Evolutionary conservation across 2,888 invertebrate species (phyloP), one percentile per base, ranked within the genome.

Genomic region (Pemphredon lugubris): DNA sequence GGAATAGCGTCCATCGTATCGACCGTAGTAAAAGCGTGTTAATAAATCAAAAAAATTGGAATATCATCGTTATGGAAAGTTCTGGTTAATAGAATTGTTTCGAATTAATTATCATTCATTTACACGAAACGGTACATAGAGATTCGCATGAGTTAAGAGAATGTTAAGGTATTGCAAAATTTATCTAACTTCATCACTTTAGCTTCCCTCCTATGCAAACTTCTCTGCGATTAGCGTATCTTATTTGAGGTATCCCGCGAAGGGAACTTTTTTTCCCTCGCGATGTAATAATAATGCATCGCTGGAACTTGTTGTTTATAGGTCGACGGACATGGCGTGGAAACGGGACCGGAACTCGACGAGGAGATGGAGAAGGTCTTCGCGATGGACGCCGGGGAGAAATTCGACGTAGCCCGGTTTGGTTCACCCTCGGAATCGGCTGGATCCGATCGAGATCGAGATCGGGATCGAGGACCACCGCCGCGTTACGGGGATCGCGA

Each of bases 351-450:
- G 82, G 93, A 93, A 82, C 91, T 96, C 91, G 96, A 96, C 91
- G 95, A 95, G 90, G 96, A 96, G 92, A 96, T 96, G 94, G 96
- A 96, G 86, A 95, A 96, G 90, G 96, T 96, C 85, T 95, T 96
- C 90, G 95, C 94, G 90, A 93, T 93, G 91, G 89, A 89, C 57
- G 92, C 92, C 76, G 90, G 91, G 71, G 91, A 92, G 83, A 91
- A 92, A 84, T 94, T 93, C 90, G 92, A 93, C 91, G 91, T 93
- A 87, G 91, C 92, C 83, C 90, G 90, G 60, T 90, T 92, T 73
- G 91, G 91, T 75, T 85, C 89, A 47, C 86, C 87, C 47, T 86
- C 87, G 26, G 87, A 90, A 84, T 87, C 88, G 39, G 75, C 83
- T 60, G 87, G 88, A 72, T 85, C 89, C 70, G 86, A 86, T 81